Evolutionary conservation across 2,888 invertebrate genomes (phyloP), one percentile per base, ranked within the genome.

Genomic region (Smittia aterrima): DNA sequence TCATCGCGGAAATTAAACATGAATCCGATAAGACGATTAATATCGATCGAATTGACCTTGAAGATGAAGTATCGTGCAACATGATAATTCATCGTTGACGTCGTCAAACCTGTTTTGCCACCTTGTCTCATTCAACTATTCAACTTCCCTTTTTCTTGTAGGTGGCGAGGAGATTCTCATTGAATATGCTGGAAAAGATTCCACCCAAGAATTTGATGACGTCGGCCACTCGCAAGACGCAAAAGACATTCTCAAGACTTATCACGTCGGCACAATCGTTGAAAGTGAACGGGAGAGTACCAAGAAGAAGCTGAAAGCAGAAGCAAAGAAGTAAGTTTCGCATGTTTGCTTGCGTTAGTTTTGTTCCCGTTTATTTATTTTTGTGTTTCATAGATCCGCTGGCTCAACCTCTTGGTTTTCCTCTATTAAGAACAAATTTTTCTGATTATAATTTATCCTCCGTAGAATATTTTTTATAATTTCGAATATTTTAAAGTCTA

Each of bases 171-270:
- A 89, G 77, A 86, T 87, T 20, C 79, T 88, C 27, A 66, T 87
- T 25, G 85, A 85, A 74, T 82, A 86, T 76, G 86, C 85, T 58
- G 88, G 88, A 74, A 80, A 81, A 75, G 87, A 88, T 80, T 87
- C 85, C 0, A 88, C 88, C 1, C 85, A 85, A 76, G 84, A 86
- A 24, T 90, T 90, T 83, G 88, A 89, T 80, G 89, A 89, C 79
- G 87, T 90, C 73, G 90, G 90, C 0, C 90, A 90, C 80, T 88
- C 88, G 6, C 81, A 84, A 38, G 90, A 90, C 40, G 74, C 74
- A 18, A 74, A 66, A 66, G 74, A 80, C 90, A 79, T 92, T 84
- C 90, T 92, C 89, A 83, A 85, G 76, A 87, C 89, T 76, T 92
- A 87, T 78, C 85, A 86, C 79, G 85, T 92, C 77, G 92, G 92